Conservation (phyloP, 2,113 vertebrate genomes). For the Sorex araneus region DNA sequence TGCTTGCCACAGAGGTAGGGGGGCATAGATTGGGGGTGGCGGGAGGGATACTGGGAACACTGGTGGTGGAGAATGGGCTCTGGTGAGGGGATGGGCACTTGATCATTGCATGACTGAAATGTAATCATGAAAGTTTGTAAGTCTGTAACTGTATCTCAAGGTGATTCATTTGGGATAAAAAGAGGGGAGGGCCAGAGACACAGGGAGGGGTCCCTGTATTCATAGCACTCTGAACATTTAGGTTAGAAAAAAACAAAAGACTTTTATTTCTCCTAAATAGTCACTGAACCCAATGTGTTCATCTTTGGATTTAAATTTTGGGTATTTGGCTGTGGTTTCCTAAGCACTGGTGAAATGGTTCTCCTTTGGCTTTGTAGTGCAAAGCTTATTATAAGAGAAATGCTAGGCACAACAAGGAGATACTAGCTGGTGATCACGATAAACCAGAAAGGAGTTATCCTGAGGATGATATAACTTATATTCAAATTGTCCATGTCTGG, state of each 20-base stretch:
- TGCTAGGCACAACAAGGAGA: neutral
- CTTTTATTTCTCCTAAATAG: neutral
- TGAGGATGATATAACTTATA: neutral
- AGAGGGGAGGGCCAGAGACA: no score
- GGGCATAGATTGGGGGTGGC: neutral
- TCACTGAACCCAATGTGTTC: neutral
- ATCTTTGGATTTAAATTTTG: slow-evolving; percentile 32
- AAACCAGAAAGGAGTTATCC: slow-evolving; percentile 2
- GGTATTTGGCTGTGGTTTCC: neutral
- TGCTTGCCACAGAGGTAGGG: neutral
- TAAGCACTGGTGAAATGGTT: neutral
- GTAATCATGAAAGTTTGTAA: no score
- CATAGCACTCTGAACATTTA: neutral
- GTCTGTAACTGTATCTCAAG: no score
- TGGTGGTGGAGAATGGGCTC: no score
- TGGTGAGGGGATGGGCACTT: no score
- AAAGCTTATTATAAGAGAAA: slow-evolving; percentile 44
- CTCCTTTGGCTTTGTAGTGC: neutral
- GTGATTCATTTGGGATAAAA: neutral
- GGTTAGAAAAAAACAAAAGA: neutral
- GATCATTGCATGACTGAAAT: no score
- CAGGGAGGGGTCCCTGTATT: no score
- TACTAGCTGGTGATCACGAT: neutral
- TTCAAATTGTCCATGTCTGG: neutral
- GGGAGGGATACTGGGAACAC: no score